Evolutionary conservation across 2,113 vertebrate genomes (phyloP).

Genomic region (Rhabdomys dilectus): DNA sequence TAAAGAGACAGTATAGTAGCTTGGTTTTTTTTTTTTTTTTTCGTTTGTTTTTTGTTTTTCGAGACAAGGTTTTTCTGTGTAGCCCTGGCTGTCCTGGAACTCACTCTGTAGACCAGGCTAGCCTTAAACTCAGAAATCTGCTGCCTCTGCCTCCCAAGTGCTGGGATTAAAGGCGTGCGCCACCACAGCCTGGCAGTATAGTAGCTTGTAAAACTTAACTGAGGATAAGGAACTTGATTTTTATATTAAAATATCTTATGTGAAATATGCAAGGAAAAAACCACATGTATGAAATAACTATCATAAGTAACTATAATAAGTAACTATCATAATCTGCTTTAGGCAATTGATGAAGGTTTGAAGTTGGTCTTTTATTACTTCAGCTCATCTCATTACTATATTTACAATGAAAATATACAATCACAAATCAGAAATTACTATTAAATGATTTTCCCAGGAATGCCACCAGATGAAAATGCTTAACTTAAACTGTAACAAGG

Average conservation of each 20-base stretch:
- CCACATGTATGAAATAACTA: neutral
- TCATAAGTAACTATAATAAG: too few relatives aligned
- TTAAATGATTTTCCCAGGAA: neutral
- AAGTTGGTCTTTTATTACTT: neutral
- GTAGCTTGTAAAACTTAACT: neutral
- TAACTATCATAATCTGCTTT: neutral
- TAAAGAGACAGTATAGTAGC: neutral
- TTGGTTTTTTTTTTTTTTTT: too few relatives aligned
- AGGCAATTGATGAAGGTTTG: too few relatives aligned
- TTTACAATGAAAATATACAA: neutral
- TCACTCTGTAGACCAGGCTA: too few relatives aligned
- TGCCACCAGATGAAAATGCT: neutral
- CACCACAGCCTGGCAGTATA: too few relatives aligned
- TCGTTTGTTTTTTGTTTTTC: too few relatives aligned
- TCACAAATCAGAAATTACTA: neutral
- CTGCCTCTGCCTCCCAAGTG: too few relatives aligned
- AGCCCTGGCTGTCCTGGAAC: too few relatives aligned
- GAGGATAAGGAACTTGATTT: neutral
- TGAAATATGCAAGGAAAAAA: neutral
- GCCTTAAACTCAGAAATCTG: too few relatives aligned
- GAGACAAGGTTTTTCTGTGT: too few relatives aligned
- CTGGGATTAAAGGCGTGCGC: too few relatives aligned
- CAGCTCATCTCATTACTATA: neutral
- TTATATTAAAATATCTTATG: neutral
- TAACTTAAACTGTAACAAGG: neutral